Base-by-base conservation (phyloP, 2,113 vertebrate genomes). In the Eleginops maclovinus region DNA sequence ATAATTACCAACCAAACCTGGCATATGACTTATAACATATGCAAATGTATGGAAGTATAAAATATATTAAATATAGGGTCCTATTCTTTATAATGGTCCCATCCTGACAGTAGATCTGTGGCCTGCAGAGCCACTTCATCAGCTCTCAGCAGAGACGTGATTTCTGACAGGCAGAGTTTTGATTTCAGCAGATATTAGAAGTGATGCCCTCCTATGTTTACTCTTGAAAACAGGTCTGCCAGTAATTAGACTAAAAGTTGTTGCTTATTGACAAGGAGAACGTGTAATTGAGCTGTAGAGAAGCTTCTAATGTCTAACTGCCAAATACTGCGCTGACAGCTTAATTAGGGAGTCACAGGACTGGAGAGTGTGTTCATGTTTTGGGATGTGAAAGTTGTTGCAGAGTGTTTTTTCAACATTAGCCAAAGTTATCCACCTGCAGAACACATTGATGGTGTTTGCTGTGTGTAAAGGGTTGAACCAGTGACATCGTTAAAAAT, bases 131-230 rank as follows among this genome's bases (percentile, higher is more conserved):
- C n/a, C n/a, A n/a, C n/a, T 28, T 28, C 28, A 28, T 28, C 28
- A 28, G 28, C 28, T 28, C 28, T 3, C 28, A 28, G 2, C 4
- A 11, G n/a, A 12, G 24, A 17, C 26, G 19, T 40, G 43, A 16
- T 61, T 63, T 55, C 28, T 72, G 50, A 63, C 41, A 43, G 53
- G 1, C 19, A 14, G 6, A 65, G 17, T 59, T 22, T 28, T 46
- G 26, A 59, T 44, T 59, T 61, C 59, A 72, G 77, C 61, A 10
- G 41, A 28, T 58, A 60, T 75, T 75, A 40, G 50, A 65, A 65
- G 59, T 13, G 54, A 47, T 0, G 1, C n/a, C 58, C 31, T 11
- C 16, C 26, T 46, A 10, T 71, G 43, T 76, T 51, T 50, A 79
- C 44, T 51, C 28, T 46, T 24, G 67, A 58, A 47, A 65, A 49